A percentile compares a stretch with the other conserved stretches of the same genome.
These are phyloP conservation scores for Ophiothrix spiculata DNA, from an alignment of 35 echinoderm and acorn worm species.

Conservation along the genomic window DNA sequence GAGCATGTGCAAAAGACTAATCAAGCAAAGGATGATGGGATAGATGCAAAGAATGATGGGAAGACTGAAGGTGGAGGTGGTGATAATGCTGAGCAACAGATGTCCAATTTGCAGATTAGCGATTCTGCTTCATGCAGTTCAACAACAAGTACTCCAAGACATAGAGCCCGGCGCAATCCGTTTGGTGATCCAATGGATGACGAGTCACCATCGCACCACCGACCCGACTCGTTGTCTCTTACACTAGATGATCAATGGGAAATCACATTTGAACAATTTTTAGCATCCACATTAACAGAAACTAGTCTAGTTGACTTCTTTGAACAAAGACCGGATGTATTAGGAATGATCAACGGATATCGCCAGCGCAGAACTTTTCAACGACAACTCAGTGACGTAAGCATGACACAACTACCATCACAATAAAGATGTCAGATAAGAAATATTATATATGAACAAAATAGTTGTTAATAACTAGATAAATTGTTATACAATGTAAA, in stretches of 20 bases:
- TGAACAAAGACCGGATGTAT: constrained; percentile 60
- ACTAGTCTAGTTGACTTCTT: constrained; percentile 66
- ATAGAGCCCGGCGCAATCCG: constrained; percentile 3
- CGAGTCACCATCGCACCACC: not conserved
- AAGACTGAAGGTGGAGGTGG: not conserved
- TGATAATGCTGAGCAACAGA: not conserved
- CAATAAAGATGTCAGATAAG: not conserved
- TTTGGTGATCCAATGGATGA: not conserved
- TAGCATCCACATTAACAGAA: constrained; percentile 92
- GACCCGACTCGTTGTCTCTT: constrained; percentile 14
- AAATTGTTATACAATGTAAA: no score
- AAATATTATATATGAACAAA: no score
- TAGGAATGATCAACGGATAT: constrained; percentile 43
- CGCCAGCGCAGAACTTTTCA: constrained; percentile 59
- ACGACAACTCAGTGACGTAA: constrained; percentile 81
- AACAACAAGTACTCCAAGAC: constrained; percentile 2
- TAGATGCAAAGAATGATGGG: not conserved
- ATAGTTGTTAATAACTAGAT: no score
- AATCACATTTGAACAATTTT: constrained; percentile 86
- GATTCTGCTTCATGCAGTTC: not conserved
- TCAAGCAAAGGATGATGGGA: not conserved
- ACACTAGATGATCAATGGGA: constrained; percentile 62
- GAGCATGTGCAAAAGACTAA: not conserved
- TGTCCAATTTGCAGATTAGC: not conserved
- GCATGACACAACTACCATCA: constrained; percentile 8